These are phyloP conservation scores for Cryptotermes secundus DNA, from an alignment of 1,140 invertebrate genomes.

Conservation along the genomic window DNA sequence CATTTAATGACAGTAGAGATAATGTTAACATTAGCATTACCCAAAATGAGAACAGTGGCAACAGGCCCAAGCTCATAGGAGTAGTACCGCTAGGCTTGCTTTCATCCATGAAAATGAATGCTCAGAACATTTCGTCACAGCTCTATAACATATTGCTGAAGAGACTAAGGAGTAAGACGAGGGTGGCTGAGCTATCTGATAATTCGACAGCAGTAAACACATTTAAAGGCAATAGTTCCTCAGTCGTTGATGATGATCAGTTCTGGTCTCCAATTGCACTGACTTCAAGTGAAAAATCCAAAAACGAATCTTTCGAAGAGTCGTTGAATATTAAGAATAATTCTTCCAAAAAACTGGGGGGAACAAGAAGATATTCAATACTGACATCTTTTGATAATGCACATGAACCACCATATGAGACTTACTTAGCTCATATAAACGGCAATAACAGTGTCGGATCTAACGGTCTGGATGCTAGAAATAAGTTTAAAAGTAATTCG, in stretches of 20 bases:
- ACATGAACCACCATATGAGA: background rate
- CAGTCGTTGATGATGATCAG: background rate
- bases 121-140: background rate
- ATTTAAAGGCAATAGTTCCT: background rate
- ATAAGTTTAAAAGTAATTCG: background rate
- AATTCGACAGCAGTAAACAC: background rate
- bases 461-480: background rate
- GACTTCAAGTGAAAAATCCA: background rate
- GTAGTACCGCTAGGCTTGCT: background rate
- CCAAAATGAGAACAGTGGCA: background rate
- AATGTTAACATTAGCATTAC: background rate
- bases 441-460: background rate
- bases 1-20: background rate
- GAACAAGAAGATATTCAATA: background rate
- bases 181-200: background rate
- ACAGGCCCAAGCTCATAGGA: background rate
- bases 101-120: background rate
- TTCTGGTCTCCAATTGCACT: background rate
- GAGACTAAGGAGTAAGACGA: background rate
- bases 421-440: background rate
- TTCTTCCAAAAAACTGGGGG: background rate
- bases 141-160: background rate
- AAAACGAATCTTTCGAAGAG: background rate
- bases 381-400: background rate
- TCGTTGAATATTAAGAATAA: background rate